Conservation (phyloP, 2,888 invertebrate genomes). For the Beris morrisii region DNA sequence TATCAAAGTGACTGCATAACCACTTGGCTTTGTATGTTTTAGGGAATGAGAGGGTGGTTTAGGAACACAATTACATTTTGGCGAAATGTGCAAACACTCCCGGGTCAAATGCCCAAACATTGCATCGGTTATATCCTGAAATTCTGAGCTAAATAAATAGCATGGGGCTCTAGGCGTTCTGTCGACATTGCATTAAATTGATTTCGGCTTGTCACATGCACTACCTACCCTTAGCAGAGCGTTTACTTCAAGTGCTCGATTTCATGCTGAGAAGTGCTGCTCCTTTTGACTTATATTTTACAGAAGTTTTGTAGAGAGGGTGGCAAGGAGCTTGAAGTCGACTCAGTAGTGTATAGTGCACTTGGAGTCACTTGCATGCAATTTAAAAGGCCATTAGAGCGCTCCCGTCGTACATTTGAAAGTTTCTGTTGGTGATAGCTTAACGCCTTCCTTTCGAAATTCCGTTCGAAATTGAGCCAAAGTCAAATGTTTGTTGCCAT, state of each 20-base stretch:
- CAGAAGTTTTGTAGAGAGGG: constrained; percentile 3
- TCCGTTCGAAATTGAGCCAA: constrained; percentile 1
- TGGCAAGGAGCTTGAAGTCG: neutral
- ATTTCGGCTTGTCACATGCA: constrained; percentile 28
- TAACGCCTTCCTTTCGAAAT: constrained; percentile 17
- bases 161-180: constrained; percentile 5
- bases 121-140: constrained; percentile 25
- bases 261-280: neutral
- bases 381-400: constrained; percentile 31
- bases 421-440: constrained; percentile 22
- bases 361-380: constrained; percentile 26
- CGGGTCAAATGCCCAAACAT: constrained; percentile 10
- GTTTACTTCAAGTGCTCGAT: neutral
- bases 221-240: neutral
- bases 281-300: neutral
- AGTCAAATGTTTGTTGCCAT: neutral
- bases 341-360: constrained; percentile 9
- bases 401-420: constrained; percentile 19
- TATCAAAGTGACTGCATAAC: neutral
- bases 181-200: constrained; percentile 32
- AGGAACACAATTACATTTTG: constrained; percentile 8
- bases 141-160: constrained; percentile 17
- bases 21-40: neutral
- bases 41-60: too few relatives aligned
- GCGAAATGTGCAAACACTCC: constrained; percentile 9